phyloP scores from a whole-genome alignment of 2,113 vertebrate species.

The Tiliqua scincoides region DNA sequence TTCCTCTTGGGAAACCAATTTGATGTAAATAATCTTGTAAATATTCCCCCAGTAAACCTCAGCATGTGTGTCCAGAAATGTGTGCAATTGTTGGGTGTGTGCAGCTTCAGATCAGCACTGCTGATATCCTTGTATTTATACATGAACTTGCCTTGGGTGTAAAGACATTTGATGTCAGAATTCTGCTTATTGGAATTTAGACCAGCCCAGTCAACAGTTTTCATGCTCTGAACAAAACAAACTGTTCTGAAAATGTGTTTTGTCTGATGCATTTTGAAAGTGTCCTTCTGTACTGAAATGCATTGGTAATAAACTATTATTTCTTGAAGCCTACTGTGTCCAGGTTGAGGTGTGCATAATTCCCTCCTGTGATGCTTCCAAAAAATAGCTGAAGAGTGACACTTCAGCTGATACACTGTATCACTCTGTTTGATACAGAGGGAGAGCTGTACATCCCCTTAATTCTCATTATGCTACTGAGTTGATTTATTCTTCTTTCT shows the following conservation, averaged over 20 bases:
- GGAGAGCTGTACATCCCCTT: constrained; percentile 32
- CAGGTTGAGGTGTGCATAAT: neutral
- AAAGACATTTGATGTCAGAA: constrained; percentile 8
- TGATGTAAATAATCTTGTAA: constrained; percentile 77
- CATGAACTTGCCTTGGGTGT: neutral
- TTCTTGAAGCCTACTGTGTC: neutral
- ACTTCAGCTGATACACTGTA: too few relatives aligned
- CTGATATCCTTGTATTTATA: neutral
- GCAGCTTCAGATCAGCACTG: constrained; percentile 20
- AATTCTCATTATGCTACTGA: neutral
- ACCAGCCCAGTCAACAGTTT: neutral
- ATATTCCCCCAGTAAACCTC: constrained; percentile 62
- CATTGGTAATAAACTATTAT: constrained; percentile 29
- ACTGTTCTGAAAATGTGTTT: neutral
- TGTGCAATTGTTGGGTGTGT: fast-evolving
- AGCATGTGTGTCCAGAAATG: neutral
- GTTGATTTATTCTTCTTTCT: neutral
- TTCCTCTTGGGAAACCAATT: constrained; percentile 23
- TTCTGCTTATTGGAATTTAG: neutral
- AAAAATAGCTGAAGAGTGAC: constrained; percentile 43
- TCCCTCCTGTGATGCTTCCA: fast-evolving
- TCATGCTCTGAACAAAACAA: neutral
- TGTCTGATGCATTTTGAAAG: neutral
- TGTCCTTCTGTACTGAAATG: neutral
- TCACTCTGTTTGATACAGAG: constrained; percentile 47